Conservation (phyloP, 2,113 vertebrate species). For the Petrocephalus microphthalmus region DNA sequence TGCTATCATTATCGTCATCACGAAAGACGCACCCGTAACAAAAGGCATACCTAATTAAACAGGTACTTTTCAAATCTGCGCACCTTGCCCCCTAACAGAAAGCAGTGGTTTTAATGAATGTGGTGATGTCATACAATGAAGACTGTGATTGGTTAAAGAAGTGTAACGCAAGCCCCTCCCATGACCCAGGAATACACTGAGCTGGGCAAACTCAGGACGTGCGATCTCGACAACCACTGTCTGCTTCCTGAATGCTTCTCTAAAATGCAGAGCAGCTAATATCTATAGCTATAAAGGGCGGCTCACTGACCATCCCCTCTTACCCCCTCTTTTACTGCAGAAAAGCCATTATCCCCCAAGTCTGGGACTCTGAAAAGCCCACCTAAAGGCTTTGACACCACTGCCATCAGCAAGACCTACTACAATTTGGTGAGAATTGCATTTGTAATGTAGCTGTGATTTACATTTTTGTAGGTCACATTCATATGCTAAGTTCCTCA, state of each 20-base stretch:
- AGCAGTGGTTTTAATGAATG: background rate
- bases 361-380: conserved; percentile 81
- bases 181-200: background rate
- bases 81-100: background rate
- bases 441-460: background rate
- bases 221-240: background rate
- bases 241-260: background rate
- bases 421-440: conserved; percentile 87
- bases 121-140: background rate
- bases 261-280: background rate
- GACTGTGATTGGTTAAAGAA: background rate
- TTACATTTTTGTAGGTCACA: background rate
- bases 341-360: conserved; percentile 82
- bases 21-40: background rate
- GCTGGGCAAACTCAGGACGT: background rate
- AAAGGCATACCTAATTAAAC: background rate
- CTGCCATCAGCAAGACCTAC: conserved; percentile 89
- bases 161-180: background rate
- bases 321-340: conserved; percentile 48
- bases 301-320: background rate
- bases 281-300: no score
- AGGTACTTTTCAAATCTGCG: background rate
- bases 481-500: background rate
- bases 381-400: conserved; percentile 83
- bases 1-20: background rate